Evolutionary conservation across 2,113 vertebrate genomes (phyloP).

Genomic region (Tricholaema leucomelas): DNA sequence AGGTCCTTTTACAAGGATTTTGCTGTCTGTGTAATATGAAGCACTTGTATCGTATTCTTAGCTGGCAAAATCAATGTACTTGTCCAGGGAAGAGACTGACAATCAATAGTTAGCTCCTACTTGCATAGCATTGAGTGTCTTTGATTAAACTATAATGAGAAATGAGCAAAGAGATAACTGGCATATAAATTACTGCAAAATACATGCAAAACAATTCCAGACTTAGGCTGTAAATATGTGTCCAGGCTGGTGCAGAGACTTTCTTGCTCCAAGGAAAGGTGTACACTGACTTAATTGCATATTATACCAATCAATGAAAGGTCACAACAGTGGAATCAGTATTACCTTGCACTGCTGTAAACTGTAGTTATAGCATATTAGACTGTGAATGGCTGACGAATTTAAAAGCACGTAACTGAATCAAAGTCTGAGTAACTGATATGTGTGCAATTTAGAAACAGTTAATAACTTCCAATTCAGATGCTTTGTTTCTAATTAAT

Average conservation of each 20-base stretch:
- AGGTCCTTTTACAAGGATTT: not conserved
- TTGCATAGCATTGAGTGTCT: not conserved
- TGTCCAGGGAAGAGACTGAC: not conserved
- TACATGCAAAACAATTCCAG: not conserved
- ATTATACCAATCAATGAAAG: not conserved
- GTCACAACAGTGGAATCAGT: slow-evolving; percentile 56
- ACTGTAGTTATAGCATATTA: slow-evolving; percentile 28
- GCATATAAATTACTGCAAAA: not conserved
- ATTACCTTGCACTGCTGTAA: slow-evolving; percentile 44
- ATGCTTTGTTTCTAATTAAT: slow-evolving; percentile 63
- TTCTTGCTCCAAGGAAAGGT: not conserved
- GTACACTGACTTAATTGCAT: slow-evolving; percentile 32
- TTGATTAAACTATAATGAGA: slow-evolving; percentile 11
- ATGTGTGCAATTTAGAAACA: slow-evolving; percentile 11
- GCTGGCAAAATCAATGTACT: not conserved
- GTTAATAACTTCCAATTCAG: slow-evolving; percentile 47
- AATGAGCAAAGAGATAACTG: slow-evolving; percentile 4
- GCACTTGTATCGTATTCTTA: not conserved
- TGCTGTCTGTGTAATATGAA: not conserved
- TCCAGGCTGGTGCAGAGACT: not conserved
- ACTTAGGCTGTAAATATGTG: not conserved
- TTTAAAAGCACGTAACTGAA: slow-evolving; percentile 52
- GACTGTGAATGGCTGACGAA: not conserved
- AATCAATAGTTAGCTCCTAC: not conserved
- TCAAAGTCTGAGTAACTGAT: slow-evolving; percentile 25